Evolutionary conservation across 2,113 vertebrate genomes (phyloP).

Genomic region (Centropristis striata): DNA sequence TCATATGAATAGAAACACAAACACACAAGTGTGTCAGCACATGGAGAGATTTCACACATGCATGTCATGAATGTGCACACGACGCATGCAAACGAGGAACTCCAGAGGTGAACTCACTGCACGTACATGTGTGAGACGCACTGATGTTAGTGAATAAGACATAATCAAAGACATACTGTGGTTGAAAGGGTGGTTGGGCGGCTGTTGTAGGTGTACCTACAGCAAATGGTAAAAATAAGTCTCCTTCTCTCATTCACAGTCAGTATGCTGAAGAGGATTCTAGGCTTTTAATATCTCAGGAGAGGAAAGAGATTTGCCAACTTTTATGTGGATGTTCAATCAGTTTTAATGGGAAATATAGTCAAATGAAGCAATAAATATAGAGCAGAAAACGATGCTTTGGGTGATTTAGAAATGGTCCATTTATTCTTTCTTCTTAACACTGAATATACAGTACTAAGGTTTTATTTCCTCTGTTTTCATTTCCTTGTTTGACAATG

Average conservation of each 20-base stretch:
- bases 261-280: slow-evolving; percentile 21
- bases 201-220: slow-evolving; percentile 82
- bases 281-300: no score
- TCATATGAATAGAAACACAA: background rate
- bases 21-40: background rate
- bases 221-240: slow-evolving; percentile 69
- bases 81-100: slow-evolving; percentile 43
- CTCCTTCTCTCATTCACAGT: slow-evolving; percentile 61
- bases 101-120: slow-evolving; percentile 37
- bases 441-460: no score
- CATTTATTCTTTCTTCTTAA: no score
- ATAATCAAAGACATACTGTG: slow-evolving; percentile 80
- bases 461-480: no score
- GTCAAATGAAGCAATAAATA: no score
- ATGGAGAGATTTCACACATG: background rate
- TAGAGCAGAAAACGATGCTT: no score
- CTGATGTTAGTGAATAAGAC: slow-evolving; percentile 71
- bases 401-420: no score
- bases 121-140: slow-evolving; percentile 49
- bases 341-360: no score
- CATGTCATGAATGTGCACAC: background rate
- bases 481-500: no score
- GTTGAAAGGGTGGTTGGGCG: slow-evolving; percentile 77
- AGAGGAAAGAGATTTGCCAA: no score
- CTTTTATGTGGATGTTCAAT: no score